Evolutionary conservation across 2,113 vertebrate genomes (phyloP).

Genomic region (Ochotona curzoniae): DNA sequence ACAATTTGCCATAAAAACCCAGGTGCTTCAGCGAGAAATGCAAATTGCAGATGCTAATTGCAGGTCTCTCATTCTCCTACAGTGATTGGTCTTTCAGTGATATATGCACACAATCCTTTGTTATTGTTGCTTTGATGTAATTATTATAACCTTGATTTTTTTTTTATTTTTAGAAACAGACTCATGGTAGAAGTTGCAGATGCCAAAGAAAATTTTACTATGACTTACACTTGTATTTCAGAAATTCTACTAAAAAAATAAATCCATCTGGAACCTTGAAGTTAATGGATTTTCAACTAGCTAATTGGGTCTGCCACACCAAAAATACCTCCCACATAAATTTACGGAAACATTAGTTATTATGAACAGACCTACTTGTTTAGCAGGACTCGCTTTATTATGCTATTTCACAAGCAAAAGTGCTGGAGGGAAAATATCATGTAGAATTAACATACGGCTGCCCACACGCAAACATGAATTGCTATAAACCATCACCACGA

Average conservation of each 20-base stretch:
- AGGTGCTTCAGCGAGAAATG: background rate
- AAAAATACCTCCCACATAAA: conserved; percentile 62
- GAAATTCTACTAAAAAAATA: conserved; percentile 69
- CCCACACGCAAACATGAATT: conserved; percentile 50
- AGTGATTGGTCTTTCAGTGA: conserved; percentile 27
- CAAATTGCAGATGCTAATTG: conserved; percentile 60
- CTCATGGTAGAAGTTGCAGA: conserved; percentile 60
- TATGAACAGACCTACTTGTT: conserved; percentile 70
- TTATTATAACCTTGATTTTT: conserved; percentile 71
- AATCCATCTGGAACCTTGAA: conserved; percentile 70
- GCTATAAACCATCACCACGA: conserved; percentile 42
- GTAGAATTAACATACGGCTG: conserved; percentile 65
- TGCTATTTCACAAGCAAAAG: conserved; percentile 59
- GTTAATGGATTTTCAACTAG: conserved; percentile 75
- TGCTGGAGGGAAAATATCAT: conserved; percentile 62
- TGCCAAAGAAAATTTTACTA: conserved; percentile 71
- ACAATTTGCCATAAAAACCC: conserved; percentile 1
- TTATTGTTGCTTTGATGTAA: conserved; percentile 62
- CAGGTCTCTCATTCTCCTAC: conserved; percentile 45
- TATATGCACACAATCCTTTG: conserved; percentile 23
- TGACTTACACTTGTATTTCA: conserved; percentile 70
- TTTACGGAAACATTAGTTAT: conserved; percentile 48
- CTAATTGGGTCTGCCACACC: conserved; percentile 58
- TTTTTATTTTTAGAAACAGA: conserved; percentile 10
- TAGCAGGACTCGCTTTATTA: conserved; percentile 61